Base-by-base conservation (phyloP, 2,888 invertebrate genomes). In the Pristionchus maxplancki region DNA sequence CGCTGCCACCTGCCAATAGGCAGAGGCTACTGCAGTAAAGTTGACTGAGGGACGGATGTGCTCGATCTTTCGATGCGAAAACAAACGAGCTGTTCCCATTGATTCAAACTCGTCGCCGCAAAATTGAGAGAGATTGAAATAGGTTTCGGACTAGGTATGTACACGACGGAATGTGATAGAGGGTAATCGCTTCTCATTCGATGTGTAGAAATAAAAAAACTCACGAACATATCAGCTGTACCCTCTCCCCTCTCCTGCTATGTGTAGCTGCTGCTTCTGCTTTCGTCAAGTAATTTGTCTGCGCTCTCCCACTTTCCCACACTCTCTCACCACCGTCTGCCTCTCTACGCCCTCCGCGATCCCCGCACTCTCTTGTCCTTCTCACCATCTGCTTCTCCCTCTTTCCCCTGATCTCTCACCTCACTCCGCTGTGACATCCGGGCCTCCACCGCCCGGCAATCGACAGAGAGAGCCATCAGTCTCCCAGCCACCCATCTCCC, bases 181-280 rank as follows among this genome's bases (percentile, higher is more conserved):
- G n/a, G n/a, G n/a, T n/a, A n/a, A n/a, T n/a, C n/a, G n/a, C n/a
- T n/a, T n/a, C n/a, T n/a, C n/a, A n/a, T n/a, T n/a, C n/a, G n/a
- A n/a, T n/a, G n/a, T n/a, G n/a, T n/a, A n/a, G n/a, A n/a, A n/a
- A n/a, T n/a, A n/a, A n/a, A n/a, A n/a, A n/a, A n/a, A n/a, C n/a
- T n/a, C n/a, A n/a, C 58, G 78, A 44, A 78, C 78, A 44, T 71
- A 34, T 78, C 78, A 78, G 78, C 78, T 64, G 40, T 11, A 44
- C 81, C 48, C 13, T 15, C 11, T 28, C 64, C 62, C 31, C 37
- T 15, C 62, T 84, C n/a, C 62, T 24, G 44, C 40, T 64, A 44
- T 64, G 48, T 40, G 50, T 64, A 40, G 50, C 85, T 62, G 28
- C 58, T 83, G 50, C 50, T 82, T 48, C 50, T 15, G 5, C n/a